phyloP scores from a whole-genome alignment of 1,140 invertebrate genomes.

The Ephestia elutella region DNA sequence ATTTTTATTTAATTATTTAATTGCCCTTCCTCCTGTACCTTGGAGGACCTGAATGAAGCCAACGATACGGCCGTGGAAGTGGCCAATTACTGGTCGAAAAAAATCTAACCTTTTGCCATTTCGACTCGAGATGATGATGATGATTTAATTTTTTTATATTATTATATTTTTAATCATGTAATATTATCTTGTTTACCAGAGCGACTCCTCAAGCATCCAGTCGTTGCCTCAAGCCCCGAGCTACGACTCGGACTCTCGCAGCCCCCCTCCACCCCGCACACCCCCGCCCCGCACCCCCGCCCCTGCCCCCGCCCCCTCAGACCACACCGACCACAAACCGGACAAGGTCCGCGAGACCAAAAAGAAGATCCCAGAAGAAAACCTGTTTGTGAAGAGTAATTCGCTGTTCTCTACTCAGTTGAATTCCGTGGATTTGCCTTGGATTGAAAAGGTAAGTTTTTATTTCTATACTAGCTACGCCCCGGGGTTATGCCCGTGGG shows the following conservation, averaged over 20 bases:
- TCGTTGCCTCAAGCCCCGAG: constrained; percentile 30
- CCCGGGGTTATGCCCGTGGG: too few relatives aligned
- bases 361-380: constrained; percentile 37
- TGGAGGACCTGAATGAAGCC: too few relatives aligned
- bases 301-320: constrained; percentile 22
- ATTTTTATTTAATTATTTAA: too few relatives aligned
- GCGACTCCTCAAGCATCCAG: constrained; percentile 44
- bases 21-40: too few relatives aligned
- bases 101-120: too few relatives aligned
- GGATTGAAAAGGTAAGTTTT: constrained; percentile 29
- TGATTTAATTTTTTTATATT: too few relatives aligned
- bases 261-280: constrained; percentile 20
- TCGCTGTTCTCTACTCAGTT: constrained; percentile 47
- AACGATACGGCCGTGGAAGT: too few relatives aligned
- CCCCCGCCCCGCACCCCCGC: too few relatives aligned
- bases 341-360: constrained; percentile 15
- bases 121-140: too few relatives aligned
- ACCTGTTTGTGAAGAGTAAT: constrained; percentile 29
- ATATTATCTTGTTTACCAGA: constrained; percentile 22
- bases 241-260: constrained; percentile 51
- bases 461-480: too few relatives aligned
- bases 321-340: background rate
- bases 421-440: constrained; percentile 47
- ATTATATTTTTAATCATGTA: too few relatives aligned
- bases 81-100: too few relatives aligned